Conservation (phyloP, 2,113 vertebrate genomes). For the Calonectris borealis region DNA sequence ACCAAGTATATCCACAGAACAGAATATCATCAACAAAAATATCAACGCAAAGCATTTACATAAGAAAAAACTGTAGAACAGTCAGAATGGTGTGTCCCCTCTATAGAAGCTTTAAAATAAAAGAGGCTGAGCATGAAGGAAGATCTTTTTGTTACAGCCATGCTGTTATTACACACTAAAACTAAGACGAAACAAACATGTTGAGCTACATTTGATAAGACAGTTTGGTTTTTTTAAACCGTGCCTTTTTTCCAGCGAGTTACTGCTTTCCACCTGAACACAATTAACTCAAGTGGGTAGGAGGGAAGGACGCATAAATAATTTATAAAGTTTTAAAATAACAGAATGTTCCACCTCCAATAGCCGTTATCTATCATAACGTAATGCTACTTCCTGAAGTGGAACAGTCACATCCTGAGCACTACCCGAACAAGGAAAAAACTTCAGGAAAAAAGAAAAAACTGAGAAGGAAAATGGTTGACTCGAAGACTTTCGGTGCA, state of each 20-base stretch:
- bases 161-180: not conserved
- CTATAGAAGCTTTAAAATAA: not conserved
- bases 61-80: not conserved
- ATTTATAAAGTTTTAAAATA: not conserved
- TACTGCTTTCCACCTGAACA: not conserved
- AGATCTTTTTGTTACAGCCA: not conserved
- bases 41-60: not conserved
- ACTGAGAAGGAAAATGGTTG: not conserved
- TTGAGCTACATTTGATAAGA: not conserved
- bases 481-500: not conserved
- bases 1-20: not conserved
- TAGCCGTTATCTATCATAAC: not conserved
- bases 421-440: not conserved
- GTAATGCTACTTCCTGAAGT: not conserved
- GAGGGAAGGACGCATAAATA: not conserved
- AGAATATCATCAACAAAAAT: not conserved
- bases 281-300: not conserved
- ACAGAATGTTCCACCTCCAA: not conserved
- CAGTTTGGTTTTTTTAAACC: not conserved
- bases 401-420: not conserved
- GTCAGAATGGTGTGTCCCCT: not conserved
- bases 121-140: not conserved
- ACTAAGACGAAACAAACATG: not conserved
- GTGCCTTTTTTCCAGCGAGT: not conserved
- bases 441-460: not conserved